Evolutionary conservation across 2,113 vertebrate genomes (phyloP).

Genomic region (Neotragus moschatus): DNA sequence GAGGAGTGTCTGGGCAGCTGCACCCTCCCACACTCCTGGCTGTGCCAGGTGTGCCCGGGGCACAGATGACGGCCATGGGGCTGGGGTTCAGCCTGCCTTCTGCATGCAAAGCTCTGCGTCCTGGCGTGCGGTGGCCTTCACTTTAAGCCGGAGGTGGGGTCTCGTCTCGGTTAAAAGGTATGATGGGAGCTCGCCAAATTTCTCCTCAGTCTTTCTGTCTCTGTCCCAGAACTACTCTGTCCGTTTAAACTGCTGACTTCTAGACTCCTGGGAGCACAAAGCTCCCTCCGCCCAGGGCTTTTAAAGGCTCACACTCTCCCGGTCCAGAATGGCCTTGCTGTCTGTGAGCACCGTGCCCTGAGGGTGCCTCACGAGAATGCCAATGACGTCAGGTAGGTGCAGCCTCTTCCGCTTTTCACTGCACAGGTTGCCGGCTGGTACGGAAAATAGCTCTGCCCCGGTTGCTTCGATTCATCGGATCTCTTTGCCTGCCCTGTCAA

Average conservation of each 20-base stretch:
- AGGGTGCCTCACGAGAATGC: no score
- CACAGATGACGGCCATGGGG: accelerated
- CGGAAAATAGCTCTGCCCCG: not conserved
- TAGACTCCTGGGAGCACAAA: not conserved
- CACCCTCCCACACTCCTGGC: accelerated
- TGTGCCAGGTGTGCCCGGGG: accelerated
- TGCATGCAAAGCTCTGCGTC: accelerated
- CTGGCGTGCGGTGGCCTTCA: accelerated
- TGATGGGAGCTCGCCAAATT: accelerated
- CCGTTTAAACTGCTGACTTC: not conserved
- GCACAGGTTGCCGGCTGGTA: not conserved
- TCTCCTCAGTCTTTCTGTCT: not conserved
- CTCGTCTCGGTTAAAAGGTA: not conserved
- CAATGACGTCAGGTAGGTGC: accelerated
- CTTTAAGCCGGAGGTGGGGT: accelerated
- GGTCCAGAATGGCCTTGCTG: not conserved
- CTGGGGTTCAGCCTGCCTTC: no score
- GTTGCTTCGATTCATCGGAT: not conserved
- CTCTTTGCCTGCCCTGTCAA: accelerated
- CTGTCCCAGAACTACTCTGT: not conserved
- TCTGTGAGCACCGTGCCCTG: not conserved
- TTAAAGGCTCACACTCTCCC: not conserved
- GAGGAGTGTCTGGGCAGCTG: accelerated
- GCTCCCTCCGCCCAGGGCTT: not conserved
- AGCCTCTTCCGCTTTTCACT: accelerated